phyloP scores from a whole-genome alignment of 1,140 invertebrate species.

The Plectrocnemia conspersa region DNA sequence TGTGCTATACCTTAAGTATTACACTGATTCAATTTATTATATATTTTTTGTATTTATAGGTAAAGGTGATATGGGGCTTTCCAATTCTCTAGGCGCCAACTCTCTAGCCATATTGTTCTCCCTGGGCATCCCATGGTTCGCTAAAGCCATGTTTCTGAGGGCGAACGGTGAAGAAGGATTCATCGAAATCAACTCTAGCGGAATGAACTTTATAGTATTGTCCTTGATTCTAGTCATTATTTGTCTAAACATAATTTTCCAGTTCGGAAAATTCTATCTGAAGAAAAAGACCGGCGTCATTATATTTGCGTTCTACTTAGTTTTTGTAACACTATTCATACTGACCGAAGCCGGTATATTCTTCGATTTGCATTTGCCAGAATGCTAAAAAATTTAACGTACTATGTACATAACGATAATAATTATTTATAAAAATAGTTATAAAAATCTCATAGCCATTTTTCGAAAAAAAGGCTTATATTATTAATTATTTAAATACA shows the following conservation, averaged over 20 bases:
- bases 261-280: conserved; percentile 55
- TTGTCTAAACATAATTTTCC: conserved; percentile 54
- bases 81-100: conserved; percentile 79
- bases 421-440: too few relatives aligned
- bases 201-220: conserved; percentile 62
- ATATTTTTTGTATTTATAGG: conserved; percentile 56
- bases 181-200: conserved; percentile 54
- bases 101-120: conserved; percentile 81
- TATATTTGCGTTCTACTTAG: conserved; percentile 55
- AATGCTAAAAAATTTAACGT: conserved; percentile 37
- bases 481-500: too few relatives aligned
- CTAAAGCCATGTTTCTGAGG: conserved; percentile 60
- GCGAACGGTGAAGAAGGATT: conserved; percentile 43
- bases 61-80: conserved; percentile 78
- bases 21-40: conserved; percentile 1
- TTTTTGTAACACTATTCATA: conserved; percentile 60
- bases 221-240: conserved; percentile 57
- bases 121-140: conserved; percentile 79
- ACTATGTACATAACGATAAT: too few relatives aligned
- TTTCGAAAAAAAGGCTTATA: too few relatives aligned
- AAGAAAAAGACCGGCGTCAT: conserved; percentile 56
- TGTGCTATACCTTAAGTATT: conserved; percentile 38
- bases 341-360: conserved; percentile 56
- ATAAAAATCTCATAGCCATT: too few relatives aligned
- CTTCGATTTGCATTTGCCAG: conserved; percentile 45